These are phyloP conservation scores for Enteromius fasciolatus DNA, from an alignment of 2,797 vertebrate genomes.

Conservation along the genomic window DNA sequence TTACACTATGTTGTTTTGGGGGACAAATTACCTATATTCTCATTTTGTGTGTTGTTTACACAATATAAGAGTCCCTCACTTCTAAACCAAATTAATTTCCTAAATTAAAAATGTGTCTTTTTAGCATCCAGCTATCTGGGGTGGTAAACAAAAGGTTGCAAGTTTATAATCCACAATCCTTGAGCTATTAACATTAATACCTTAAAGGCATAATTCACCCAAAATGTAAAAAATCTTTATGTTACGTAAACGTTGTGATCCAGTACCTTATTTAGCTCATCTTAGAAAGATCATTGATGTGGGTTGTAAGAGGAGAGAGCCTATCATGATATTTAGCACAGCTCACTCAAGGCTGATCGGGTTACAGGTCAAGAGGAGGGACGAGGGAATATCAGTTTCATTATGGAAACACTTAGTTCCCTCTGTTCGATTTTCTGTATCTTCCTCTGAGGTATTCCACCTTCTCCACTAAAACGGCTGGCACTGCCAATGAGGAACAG, in stretches of 20 bases:
- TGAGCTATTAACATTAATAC: neutral
- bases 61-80: neutral
- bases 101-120: neutral
- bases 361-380: conserved; percentile 39
- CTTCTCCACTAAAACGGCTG: conserved; percentile 50
- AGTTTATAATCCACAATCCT: neutral
- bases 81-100: neutral
- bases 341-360: conserved; percentile 23
- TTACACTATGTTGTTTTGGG: neutral
- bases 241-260: neutral
- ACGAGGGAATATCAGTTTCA: conserved; percentile 46
- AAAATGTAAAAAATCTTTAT: neutral
- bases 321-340: conserved; percentile 24
- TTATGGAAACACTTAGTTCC: conserved; percentile 59
- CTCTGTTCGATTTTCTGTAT: conserved; percentile 61
- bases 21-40: neutral
- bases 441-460: conserved; percentile 59
- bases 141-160: neutral
- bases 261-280: neutral
- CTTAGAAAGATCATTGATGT: neutral
- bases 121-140: neutral
- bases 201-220: neutral
- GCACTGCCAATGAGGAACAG: conserved; percentile 46
- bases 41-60: neutral
- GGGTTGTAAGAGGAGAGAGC: conserved; percentile 48